Evolutionary conservation across 2,888 invertebrate genomes (phyloP).

Genomic region (Drosophila villosipedis): DNA sequence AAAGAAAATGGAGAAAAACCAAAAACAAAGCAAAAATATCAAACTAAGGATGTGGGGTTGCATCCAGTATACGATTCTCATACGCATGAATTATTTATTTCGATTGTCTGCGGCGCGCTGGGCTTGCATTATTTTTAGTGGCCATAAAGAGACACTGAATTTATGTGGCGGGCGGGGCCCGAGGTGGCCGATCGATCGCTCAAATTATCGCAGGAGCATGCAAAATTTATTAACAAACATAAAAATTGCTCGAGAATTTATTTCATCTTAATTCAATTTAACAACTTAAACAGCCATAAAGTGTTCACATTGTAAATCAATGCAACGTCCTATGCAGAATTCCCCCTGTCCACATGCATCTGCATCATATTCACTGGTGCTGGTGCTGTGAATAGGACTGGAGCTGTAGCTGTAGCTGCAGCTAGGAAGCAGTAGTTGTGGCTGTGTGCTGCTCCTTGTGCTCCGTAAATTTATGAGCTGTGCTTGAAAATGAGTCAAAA

Average conservation of each 20-base stretch:
- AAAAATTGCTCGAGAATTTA: conserved; percentile 77
- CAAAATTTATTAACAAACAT: conserved; percentile 82
- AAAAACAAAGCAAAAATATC: conserved; percentile 13
- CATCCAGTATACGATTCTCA: conserved; percentile 30
- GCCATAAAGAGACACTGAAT: conserved; percentile 49
- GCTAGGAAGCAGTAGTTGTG: conserved; percentile 21
- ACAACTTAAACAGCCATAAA: conserved; percentile 84
- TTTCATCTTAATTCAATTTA: conserved; percentile 84
- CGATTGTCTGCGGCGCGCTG: conserved; percentile 64
- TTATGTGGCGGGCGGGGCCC: conserved; percentile 42
- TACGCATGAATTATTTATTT: conserved; percentile 79
- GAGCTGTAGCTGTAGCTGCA: neutral
- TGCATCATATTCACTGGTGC: conserved; percentile 35
- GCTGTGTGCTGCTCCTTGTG: conserved; percentile 26
- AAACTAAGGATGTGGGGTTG: conserved; percentile 18
- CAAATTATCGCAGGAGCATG: conserved; percentile 75
- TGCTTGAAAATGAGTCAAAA: conserved; percentile 82
- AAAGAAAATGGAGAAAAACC: neutral
- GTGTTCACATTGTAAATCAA: conserved; percentile 84
- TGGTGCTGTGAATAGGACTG: conserved; percentile 3
- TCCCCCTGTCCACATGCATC: conserved; percentile 35
- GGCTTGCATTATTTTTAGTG: conserved; percentile 69
- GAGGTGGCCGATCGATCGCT: conserved; percentile 49
- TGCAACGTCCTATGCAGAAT: conserved; percentile 60
- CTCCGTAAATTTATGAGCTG: conserved; percentile 71